phyloP scores from a whole-genome alignment of 64 coral and sea anemone species.

The Anthopleura sola region DNA sequence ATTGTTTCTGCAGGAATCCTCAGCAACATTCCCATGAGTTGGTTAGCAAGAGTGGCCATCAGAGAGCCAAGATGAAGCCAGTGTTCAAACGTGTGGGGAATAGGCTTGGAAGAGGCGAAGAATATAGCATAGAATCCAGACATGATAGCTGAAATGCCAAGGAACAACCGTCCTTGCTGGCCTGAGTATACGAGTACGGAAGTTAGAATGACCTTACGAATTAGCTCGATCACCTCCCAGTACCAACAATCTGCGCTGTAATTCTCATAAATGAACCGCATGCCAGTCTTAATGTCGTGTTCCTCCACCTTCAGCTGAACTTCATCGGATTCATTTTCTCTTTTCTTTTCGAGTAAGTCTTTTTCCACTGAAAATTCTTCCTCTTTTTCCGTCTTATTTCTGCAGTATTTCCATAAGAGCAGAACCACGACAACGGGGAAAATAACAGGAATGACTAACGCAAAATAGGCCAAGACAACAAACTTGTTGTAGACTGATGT shows the following conservation, averaged over 20 bases:
- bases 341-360: neutral
- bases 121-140: slow-evolving; percentile 48
- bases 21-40: slow-evolving; percentile 43
- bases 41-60: slow-evolving; percentile 42
- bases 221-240: slow-evolving; percentile 55
- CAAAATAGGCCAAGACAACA: neutral
- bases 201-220: slow-evolving; percentile 53
- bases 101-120: slow-evolving; percentile 44
- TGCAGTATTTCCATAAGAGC: slow-evolving; percentile 23
- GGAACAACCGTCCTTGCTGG: slow-evolving; percentile 27
- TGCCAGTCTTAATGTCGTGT: neutral
- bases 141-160: slow-evolving; percentile 21
- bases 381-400: neutral
- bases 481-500: slow-evolving; percentile 2
- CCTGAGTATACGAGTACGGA: slow-evolving; percentile 7
- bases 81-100: slow-evolving; percentile 34
- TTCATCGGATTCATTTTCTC: neutral
- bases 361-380: neutral
- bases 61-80: slow-evolving; percentile 52
- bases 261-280: slow-evolving; percentile 30
- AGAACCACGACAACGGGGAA: slow-evolving; percentile 13
- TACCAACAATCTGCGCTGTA: slow-evolving; percentile 36
- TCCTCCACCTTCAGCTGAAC: neutral
- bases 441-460: neutral
- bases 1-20: slow-evolving; percentile 48